Conservation (phyloP, 35 echinoderm and acorn worm genomes). For the Eucidaris tribuloides region DNA sequence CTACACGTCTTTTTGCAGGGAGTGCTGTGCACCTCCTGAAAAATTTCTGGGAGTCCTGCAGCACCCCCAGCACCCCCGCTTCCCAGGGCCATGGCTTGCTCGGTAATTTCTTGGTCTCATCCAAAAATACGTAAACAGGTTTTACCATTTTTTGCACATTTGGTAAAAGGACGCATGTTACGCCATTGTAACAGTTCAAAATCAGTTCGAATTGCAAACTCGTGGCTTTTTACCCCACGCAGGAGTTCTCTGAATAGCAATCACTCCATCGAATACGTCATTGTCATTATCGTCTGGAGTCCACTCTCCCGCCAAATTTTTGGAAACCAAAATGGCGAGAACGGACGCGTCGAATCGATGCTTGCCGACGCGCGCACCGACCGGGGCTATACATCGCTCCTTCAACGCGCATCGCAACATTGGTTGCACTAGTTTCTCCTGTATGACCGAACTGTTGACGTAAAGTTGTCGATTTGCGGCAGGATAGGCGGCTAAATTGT, state of each 20-base stretch:
- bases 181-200: too few relatives aligned
- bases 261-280: constrained; percentile 36
- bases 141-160: too few relatives aligned
- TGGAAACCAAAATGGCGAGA: constrained; percentile 50
- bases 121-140: too few relatives aligned
- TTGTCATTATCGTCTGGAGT: constrained; percentile 41
- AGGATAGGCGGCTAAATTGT: constrained; percentile 35
- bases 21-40: too few relatives aligned
- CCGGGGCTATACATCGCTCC: constrained; percentile 44
- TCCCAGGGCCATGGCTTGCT: too few relatives aligned
- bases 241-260: constrained; percentile 10
- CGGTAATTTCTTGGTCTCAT: too few relatives aligned
- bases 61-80: too few relatives aligned
- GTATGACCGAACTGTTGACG: constrained; percentile 68
- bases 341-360: constrained; percentile 72
- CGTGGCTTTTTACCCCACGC: too few relatives aligned
- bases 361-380: constrained; percentile 4
- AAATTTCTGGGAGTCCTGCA: too few relatives aligned
- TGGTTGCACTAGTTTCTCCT: constrained; percentile 46
- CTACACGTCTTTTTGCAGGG: too few relatives aligned
- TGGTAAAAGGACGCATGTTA: too few relatives aligned
- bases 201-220: too few relatives aligned
- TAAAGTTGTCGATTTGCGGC: constrained; percentile 65
- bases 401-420: constrained; percentile 45
- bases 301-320: constrained; percentile 63